These are phyloP conservation scores for Glomeris marginata DNA, from an alignment of 2,888 invertebrate genomes.

Conservation along the genomic window DNA sequence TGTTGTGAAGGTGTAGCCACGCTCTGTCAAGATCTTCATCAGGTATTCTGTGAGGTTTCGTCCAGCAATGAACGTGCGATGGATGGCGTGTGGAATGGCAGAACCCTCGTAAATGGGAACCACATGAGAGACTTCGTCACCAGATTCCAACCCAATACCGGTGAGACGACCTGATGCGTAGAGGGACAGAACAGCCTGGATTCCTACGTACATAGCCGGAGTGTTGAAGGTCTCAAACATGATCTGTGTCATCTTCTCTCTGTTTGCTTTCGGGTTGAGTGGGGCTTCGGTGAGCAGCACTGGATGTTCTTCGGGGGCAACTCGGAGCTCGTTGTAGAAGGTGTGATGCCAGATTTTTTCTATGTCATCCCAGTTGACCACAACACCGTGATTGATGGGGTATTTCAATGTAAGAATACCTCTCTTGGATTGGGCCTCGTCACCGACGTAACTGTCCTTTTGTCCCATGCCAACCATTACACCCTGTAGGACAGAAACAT, in stretches of 20 bases:
- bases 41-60: slow-evolving; percentile 40
- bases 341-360: slow-evolving; percentile 35
- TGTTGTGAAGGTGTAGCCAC: slow-evolving; percentile 37
- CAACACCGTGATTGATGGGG: slow-evolving; percentile 39
- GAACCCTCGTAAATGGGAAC: slow-evolving; percentile 78
- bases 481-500: slow-evolving; percentile 23
- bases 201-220: slow-evolving; percentile 83
- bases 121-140: slow-evolving; percentile 84
- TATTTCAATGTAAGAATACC: slow-evolving; percentile 39
- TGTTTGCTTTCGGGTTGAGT: slow-evolving; percentile 80
- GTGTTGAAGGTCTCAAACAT: slow-evolving; percentile 51
- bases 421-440: slow-evolving; percentile 79
- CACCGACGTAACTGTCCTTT: slow-evolving; percentile 91
- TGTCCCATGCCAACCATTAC: slow-evolving; percentile 95
- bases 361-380: slow-evolving; percentile 39
- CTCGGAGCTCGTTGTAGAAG: slow-evolving; percentile 33
- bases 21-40: slow-evolving; percentile 40
- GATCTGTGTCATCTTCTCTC: slow-evolving; percentile 86
- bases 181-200: slow-evolving; percentile 81
- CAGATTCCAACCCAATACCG: slow-evolving; percentile 80
- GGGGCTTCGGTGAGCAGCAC: slow-evolving; percentile 78
- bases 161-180: slow-evolving; percentile 90
- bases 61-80: slow-evolving; percentile 37
- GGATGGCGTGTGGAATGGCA: slow-evolving; percentile 36
- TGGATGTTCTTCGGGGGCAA: slow-evolving; percentile 40